These are phyloP conservation scores for Cynoglossus semilaevis DNA, from an alignment of 2,113 vertebrate genomes.

Conservation along the genomic window DNA sequence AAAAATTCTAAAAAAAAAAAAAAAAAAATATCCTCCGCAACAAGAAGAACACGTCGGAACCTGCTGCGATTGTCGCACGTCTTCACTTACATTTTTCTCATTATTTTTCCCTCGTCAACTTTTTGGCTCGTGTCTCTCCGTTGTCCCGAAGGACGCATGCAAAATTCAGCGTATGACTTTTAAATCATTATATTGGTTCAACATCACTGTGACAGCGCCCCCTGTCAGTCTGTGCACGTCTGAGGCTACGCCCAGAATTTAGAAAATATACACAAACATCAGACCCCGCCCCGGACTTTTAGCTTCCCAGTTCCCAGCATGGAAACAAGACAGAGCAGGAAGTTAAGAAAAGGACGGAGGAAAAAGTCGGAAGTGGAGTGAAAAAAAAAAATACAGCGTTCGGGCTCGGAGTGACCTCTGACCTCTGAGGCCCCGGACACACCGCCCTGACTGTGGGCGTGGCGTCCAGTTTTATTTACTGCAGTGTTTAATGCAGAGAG, in stretches of 20 bases:
- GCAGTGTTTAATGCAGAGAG: too few relatives aligned
- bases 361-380: too few relatives aligned
- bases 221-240: conserved; percentile 45
- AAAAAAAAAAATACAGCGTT: too few relatives aligned
- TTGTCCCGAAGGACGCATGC: conserved; percentile 68
- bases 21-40: conserved; percentile 14
- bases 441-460: too few relatives aligned
- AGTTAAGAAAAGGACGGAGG: too few relatives aligned
- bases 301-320: too few relatives aligned
- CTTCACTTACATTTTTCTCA: background rate
- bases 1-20: conserved; percentile 1
- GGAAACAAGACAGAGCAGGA: too few relatives aligned
- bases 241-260: conserved; percentile 38
- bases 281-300: background rate
- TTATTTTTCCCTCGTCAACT: conserved; percentile 23
- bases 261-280: conserved; percentile 36
- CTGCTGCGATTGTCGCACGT: conserved; percentile 17
- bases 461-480: too few relatives aligned
- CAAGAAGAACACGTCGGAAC: conserved; percentile 31
- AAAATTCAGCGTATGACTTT: conserved; percentile 69
- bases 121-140: conserved; percentile 38
- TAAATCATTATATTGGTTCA: conserved; percentile 50
- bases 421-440: too few relatives aligned
- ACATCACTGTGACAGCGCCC: conserved; percentile 28
- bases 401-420: too few relatives aligned